Conservation (phyloP, 2,113 vertebrate genomes). For the Myotis yumanensis region DNA sequence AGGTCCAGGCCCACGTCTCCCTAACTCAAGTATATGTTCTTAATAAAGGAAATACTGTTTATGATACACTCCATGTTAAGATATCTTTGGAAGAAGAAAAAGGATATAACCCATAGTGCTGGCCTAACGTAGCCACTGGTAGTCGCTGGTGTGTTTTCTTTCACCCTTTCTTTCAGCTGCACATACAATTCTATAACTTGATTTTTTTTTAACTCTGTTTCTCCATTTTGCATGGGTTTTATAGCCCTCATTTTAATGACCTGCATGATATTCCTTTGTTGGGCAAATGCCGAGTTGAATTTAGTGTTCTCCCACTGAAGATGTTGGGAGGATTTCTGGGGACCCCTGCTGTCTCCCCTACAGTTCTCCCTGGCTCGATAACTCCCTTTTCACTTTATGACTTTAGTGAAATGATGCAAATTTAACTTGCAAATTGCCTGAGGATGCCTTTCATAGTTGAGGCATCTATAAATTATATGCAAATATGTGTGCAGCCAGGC, state of each 20-base stretch:
- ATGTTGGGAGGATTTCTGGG: constrained; percentile 59
- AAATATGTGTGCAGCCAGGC: constrained; percentile 25
- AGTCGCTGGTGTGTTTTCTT: neutral
- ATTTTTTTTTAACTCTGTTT: neutral
- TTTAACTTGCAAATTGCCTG: constrained; percentile 69
- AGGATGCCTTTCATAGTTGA: constrained; percentile 56
- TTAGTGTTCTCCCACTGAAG: constrained; percentile 35
- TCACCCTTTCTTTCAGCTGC: neutral
- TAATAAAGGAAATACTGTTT: neutral
- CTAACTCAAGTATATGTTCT: neutral
- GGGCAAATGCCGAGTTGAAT: constrained; percentile 59
- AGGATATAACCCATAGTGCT: neutral
- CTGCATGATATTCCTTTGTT: constrained; percentile 61
- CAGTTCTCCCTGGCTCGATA: constrained; percentile 58
- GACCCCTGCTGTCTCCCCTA: constrained; percentile 49
- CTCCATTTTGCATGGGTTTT: constrained; percentile 48
- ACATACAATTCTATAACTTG: neutral
- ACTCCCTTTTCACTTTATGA: constrained; percentile 54
- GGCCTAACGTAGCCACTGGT: neutral
- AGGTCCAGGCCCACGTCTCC: neutral
- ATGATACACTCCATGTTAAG: neutral
- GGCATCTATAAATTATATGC: constrained; percentile 65
- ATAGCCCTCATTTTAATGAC: constrained; percentile 64
- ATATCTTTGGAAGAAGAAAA: neutral
- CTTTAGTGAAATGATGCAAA: constrained; percentile 65